Evolutionary conservation across 64 coral and sea anemone species (phyloP).

Genomic region (Stichodactyla mertensii): DNA sequence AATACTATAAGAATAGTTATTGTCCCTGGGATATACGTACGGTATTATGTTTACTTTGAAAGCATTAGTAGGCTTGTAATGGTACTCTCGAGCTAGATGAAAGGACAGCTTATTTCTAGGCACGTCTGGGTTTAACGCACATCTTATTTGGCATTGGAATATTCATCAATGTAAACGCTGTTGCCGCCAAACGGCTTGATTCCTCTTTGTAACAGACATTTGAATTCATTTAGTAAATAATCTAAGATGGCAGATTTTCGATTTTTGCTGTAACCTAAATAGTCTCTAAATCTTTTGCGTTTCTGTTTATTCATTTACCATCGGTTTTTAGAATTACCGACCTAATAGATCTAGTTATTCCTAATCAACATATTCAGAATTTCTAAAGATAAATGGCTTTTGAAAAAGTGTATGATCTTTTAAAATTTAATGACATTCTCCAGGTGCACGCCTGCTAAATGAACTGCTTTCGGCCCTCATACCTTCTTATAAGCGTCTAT

Average conservation of each 20-base stretch:
- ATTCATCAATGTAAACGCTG: background rate
- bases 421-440: constrained; percentile 32
- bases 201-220: background rate
- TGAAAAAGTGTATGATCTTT: constrained; percentile 31
- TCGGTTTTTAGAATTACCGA: constrained; percentile 18
- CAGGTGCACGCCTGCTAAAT: constrained; percentile 33
- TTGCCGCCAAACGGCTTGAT: background rate
- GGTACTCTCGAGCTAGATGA: background rate
- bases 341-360: constrained; percentile 24
- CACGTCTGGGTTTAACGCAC: background rate
- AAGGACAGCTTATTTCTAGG: background rate
- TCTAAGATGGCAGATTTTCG: background rate
- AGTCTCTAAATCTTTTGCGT: background rate
- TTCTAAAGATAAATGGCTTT: constrained; percentile 34
- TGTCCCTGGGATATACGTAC: background rate
- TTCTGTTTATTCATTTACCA: constrained; percentile 18
- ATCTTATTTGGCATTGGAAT: constrained; percentile 4
- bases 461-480: constrained; percentile 10
- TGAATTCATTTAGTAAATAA: background rate
- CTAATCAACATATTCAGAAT: constrained; percentile 25
- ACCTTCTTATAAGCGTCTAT: constrained; percentile 2
- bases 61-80: background rate
- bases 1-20: background rate
- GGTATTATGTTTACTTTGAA: background rate
- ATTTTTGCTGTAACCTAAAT: background rate